Percentiles rank a stretch among this genome's conserved stretches.
phyloP scores from a whole-genome alignment of 1,140 invertebrate species.

The Nixonia krombeini region DNA sequence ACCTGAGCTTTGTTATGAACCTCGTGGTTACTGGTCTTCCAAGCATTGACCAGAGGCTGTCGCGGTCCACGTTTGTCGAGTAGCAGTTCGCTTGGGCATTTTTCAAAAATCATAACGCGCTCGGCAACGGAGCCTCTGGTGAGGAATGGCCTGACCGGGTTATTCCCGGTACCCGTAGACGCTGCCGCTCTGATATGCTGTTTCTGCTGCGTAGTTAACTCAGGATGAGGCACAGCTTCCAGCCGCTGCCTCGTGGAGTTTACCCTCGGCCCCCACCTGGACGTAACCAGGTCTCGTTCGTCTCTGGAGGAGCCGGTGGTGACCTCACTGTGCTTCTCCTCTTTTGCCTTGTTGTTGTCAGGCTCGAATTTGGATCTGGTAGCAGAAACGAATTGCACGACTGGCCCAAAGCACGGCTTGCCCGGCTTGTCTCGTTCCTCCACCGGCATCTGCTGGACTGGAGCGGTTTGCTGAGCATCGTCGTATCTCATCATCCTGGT shows the following conservation, averaged over 20 bases:
- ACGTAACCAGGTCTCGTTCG: constrained; percentile 65
- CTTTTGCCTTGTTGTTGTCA: constrained; percentile 24
- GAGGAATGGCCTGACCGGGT: constrained; percentile 87
- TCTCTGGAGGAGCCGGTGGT: constrained; percentile 66
- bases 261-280: constrained; percentile 64
- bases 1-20: constrained; percentile 81
- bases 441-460: constrained; percentile 68
- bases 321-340: constrained; percentile 52
- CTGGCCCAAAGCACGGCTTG: constrained; percentile 42
- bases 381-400: constrained; percentile 55
- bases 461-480: constrained; percentile 73
- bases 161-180: constrained; percentile 60
- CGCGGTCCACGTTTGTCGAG: constrained; percentile 77
- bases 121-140: constrained; percentile 93
- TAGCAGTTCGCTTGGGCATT: constrained; percentile 86
- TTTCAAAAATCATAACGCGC: constrained; percentile 91
- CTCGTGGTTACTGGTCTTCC: constrained; percentile 77
- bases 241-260: constrained; percentile 58
- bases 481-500: constrained; percentile 77
- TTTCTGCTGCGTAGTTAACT: constrained; percentile 77
- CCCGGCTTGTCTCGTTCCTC: constrained; percentile 58
- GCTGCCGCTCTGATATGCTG: constrained; percentile 74
- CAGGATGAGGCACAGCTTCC: constrained; percentile 77
- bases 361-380: constrained; percentile 59
- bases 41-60: constrained; percentile 74